A percentile compares a stretch with the other conserved stretches of the same genome.
phyloP scores from a whole-genome alignment of 1,140 invertebrate species.

The Drosophila lacertosa region DNA sequence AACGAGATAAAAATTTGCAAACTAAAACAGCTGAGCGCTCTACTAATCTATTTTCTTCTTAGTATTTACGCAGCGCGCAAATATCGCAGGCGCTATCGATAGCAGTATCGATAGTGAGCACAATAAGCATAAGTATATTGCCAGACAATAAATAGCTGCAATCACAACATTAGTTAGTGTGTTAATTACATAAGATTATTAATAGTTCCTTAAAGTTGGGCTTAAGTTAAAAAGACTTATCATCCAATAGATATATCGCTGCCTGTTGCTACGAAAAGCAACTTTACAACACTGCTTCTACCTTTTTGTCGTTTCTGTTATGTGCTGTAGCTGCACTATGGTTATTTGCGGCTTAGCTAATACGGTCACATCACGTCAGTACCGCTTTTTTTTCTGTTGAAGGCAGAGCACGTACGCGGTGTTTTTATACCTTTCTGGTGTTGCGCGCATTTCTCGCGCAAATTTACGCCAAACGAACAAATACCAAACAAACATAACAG shows the following conservation, averaged over 20 bases:
- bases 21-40: conserved; percentile 14
- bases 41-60: conserved; percentile 2
- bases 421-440: conserved; percentile 23
- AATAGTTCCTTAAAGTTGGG: too few relatives aligned
- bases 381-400: conserved; percentile 51
- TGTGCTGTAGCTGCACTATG: background rate
- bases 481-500: conserved; percentile 30
- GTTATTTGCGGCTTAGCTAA: background rate
- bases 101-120: too few relatives aligned
- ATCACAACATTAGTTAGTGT: background rate
- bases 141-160: too few relatives aligned
- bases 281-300: conserved; percentile 21
- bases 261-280: background rate
- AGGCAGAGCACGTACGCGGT: conserved; percentile 37
- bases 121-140: too few relatives aligned
- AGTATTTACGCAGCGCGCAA: background rate
- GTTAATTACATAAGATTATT: background rate
- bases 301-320: background rate
- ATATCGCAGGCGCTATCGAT: background rate
- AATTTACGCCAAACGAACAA: conserved; percentile 34
- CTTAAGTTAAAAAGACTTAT: too few relatives aligned
- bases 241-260: background rate
- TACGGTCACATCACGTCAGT: conserved; percentile 37
- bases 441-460: conserved; percentile 35
- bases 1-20: conserved; percentile 15